A percentile compares a stretch with the other conserved stretches of the same genome.
These are phyloP conservation scores for Antheraea assamensis DNA, from an alignment of 2,888 invertebrate species.

Conservation along the genomic window DNA sequence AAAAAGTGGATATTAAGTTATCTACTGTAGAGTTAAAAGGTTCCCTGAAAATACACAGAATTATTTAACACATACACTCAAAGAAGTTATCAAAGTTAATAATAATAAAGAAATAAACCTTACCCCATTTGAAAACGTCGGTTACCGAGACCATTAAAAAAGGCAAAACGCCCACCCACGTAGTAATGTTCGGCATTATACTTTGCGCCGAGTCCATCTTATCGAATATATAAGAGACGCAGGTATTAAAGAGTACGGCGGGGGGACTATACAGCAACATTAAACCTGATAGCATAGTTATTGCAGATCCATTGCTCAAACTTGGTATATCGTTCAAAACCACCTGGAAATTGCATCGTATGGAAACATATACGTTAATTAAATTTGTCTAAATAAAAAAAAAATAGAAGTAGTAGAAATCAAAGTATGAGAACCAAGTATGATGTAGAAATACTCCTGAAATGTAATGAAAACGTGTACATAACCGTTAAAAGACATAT, in stretches of 20 bases:
- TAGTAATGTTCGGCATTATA: slow-evolving; percentile 89
- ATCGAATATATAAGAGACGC: slow-evolving; percentile 90
- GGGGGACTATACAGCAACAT: slow-evolving; percentile 88
- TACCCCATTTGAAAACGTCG: slow-evolving; percentile 88
- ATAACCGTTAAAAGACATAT: too few species aligned
- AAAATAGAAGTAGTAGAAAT: too few species aligned
- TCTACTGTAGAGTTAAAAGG: too few species aligned
- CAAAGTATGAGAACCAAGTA: too few species aligned
- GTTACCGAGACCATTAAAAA: slow-evolving; percentile 87
- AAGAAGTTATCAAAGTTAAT: background rate
- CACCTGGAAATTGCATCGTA: slow-evolving; percentile 66
- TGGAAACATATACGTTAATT: too few species aligned
- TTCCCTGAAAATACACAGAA: too few species aligned
- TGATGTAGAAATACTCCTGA: too few species aligned
- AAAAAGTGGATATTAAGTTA: too few species aligned
- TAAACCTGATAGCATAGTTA: slow-evolving; percentile 85
- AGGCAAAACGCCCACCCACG: slow-evolving; percentile 88
- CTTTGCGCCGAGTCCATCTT: slow-evolving; percentile 92
- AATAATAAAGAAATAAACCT: slow-evolving; percentile 41
- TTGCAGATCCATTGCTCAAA: slow-evolving; percentile 85
- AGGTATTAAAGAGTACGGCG: slow-evolving; percentile 88
- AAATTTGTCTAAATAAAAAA: too few species aligned
- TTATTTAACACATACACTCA: too few species aligned
- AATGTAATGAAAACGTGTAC: too few species aligned
- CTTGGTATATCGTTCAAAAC: slow-evolving; percentile 87